These are phyloP conservation scores for Lophius americanus DNA, from an alignment of 2,797 vertebrate species.

Conservation along the genomic window DNA sequence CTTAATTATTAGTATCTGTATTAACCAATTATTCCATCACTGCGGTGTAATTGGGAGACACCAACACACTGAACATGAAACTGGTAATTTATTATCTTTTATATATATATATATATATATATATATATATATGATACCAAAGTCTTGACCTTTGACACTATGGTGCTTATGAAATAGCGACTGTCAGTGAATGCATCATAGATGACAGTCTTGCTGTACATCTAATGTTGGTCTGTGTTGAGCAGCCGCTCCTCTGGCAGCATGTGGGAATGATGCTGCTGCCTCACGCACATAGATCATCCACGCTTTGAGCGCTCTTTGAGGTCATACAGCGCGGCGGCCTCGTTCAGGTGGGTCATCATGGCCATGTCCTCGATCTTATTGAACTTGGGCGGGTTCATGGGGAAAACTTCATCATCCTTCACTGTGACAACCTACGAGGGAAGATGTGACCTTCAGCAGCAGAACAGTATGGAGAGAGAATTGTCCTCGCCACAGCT, in stretches of 20 bases:
- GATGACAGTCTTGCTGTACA: not conserved
- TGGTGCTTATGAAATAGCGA: not conserved
- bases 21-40: no score
- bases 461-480: not conserved
- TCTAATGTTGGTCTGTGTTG: not conserved
- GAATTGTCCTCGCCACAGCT: not conserved
- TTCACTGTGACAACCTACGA: constrained; percentile 53
- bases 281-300: constrained; percentile 82
- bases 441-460: constrained; percentile 7
- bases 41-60: no score
- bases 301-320: constrained; percentile 87
- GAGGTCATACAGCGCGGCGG: constrained; percentile 86
- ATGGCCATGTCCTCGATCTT: constrained; percentile 81
- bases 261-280: constrained; percentile 5
- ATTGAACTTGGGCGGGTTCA: constrained; percentile 73
- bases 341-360: constrained; percentile 77
- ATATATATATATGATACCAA: no score
- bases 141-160: not conserved
- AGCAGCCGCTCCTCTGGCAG: constrained; percentile 1
- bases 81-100: no score
- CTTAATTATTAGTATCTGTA: no score
- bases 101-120: no score
- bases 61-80: no score
- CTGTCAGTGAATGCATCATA: no score
- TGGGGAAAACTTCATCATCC: constrained; percentile 67